These are phyloP conservation scores for Hirtodrosophila confusa DNA, from an alignment of 2,888 invertebrate species.

Conservation along the genomic window DNA sequence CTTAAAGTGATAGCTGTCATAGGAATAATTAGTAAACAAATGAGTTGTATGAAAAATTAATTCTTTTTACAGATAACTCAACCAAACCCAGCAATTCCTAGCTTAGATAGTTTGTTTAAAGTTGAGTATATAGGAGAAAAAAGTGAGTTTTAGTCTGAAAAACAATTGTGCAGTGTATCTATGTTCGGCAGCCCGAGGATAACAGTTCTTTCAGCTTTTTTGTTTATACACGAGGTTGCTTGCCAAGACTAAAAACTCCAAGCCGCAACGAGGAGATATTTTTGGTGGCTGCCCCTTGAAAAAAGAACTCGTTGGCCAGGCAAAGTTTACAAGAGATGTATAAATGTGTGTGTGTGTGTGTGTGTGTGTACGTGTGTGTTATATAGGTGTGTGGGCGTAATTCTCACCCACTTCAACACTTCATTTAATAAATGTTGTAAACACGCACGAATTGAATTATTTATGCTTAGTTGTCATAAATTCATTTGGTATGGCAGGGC, in stretches of 20 bases:
- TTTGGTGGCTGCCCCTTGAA: conserved; percentile 23
- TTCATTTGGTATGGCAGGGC: conserved; percentile 48
- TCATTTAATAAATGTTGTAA: conserved; percentile 63
- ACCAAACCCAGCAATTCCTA: no score
- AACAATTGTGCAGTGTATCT: no score
- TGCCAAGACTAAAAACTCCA: conserved; percentile 16
- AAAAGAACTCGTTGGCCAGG: background rate
- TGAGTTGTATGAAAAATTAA: no score
- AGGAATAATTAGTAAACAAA: no score
- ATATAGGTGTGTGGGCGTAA: conserved; percentile 34
- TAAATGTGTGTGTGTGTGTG: background rate
- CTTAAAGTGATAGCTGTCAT: no score
- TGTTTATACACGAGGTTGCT: conserved; percentile 1
- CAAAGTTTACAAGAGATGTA: background rate
- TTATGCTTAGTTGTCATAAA: conserved; percentile 67
- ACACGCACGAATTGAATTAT: conserved; percentile 70
- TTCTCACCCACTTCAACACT: conserved; percentile 58
- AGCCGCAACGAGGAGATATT: conserved; percentile 23
- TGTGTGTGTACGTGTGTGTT: conserved; percentile 4
- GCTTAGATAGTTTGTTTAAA: no score
- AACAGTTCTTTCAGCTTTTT: background rate
- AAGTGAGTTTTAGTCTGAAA: no score
- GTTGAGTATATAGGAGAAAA: no score
- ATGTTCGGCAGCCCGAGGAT: no score
- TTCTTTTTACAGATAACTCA: no score